A percentile compares a stretch with the other conserved stretches of the same genome.
These are phyloP conservation scores for Epinephelus cyanopodus DNA, from an alignment of 2,113 vertebrate genomes.

Conservation along the genomic window DNA sequence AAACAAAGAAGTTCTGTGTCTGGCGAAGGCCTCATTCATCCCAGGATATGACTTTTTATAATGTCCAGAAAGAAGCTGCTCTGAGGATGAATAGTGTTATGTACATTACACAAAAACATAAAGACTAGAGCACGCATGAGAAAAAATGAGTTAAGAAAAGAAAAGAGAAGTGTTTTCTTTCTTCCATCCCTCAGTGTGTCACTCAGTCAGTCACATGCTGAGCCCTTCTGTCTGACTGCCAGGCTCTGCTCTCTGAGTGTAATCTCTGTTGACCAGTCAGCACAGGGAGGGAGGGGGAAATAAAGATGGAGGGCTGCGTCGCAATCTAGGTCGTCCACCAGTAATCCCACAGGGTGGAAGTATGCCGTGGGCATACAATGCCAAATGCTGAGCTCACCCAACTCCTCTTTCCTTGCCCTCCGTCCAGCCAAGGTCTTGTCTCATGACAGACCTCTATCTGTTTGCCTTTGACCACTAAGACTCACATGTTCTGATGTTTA, in stretches of 20 bases:
- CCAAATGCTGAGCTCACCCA: slow-evolving; percentile 66
- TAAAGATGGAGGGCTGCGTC: slow-evolving; percentile 22
- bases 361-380: slow-evolving; percentile 57
- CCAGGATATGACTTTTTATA: background rate
- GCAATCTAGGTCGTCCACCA: slow-evolving; percentile 77
- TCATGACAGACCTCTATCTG: slow-evolving; percentile 48
- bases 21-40: background rate
- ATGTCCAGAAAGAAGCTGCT: background rate
- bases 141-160: background rate
- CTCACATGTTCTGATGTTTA: slow-evolving; percentile 50
- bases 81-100: background rate
- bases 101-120: background rate
- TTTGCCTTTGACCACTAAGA: background rate
- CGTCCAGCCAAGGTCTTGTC: slow-evolving; percentile 13
- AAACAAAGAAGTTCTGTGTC: background rate
- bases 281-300: background rate
- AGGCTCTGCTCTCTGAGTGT: slow-evolving; percentile 65
- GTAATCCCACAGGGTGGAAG: slow-evolving; percentile 71
- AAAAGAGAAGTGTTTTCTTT: slow-evolving; percentile 37
- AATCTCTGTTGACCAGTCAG: slow-evolving; percentile 71
- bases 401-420: slow-evolving; percentile 33
- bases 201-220: slow-evolving; percentile 73
- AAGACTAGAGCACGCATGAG: background rate
- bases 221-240: slow-evolving; percentile 59
- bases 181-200: slow-evolving; percentile 44